Base-by-base conservation (phyloP, 2,113 vertebrate genomes). In the Salvator merianae region DNA sequence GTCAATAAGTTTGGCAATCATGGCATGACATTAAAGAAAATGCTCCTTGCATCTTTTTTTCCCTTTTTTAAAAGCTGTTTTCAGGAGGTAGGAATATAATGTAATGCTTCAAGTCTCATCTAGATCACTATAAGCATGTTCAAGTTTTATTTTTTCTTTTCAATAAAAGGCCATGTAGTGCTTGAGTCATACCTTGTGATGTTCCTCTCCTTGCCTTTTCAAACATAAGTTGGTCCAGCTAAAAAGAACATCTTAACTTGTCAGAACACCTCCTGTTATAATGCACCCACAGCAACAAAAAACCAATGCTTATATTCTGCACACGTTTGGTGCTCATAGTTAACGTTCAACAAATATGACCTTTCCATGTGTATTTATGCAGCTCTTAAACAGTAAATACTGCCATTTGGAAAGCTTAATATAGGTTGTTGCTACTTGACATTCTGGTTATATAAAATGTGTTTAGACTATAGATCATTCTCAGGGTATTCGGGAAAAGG, bases 381-480 rank as follows among this genome's bases (percentile, higher is more conserved):
- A 65, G 34, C 3, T 5, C 74, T 38, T 88, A 59, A 26, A 55
- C 62, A 32, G 77, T 79, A 85, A 85, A 85, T 85, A 85, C 77
- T 85, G 83, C 69, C 72, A 47, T 88, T 85, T 89, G 82, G 84
- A 81, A 88, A 68, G 68, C 65, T 85, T 82, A 77, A 18, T 69
- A 82, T 85, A 78, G 62, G 78, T 81, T 90, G 63, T 63, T 16
- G 75, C 2, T 0, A 79, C 40, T 83, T 88, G 62, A 43, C 77
- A 87, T 53, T 87, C 82, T 55, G 77, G n/a, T 80, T 87, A 83
- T 78, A n/a, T 20, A 62, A 12, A 82, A 79, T 78, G 6, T 82
- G 1, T 20, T 90, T 91, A 65, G 81, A n/a, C 43, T 86, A 26
- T 34, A 76, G 62, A 24, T 74, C 78, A 86, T 69, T 82, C 38